These are phyloP conservation scores for Hydrocynus forskahlii DNA, from an alignment of 2,797 vertebrate species.

Conservation along the genomic window DNA sequence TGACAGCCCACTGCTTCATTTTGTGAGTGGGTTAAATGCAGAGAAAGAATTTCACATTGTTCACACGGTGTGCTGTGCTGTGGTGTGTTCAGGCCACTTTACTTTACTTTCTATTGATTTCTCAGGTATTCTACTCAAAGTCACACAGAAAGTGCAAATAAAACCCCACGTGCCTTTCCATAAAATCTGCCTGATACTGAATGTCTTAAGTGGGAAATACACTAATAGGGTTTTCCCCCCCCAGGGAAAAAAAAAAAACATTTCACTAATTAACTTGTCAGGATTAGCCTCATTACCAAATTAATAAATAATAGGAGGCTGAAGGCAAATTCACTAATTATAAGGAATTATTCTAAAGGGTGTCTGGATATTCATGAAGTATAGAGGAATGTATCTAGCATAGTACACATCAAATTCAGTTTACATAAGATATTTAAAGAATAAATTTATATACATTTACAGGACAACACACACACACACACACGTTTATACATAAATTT, in stretches of 20 bases:
- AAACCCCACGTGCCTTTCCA: not conserved
- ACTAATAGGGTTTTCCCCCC: not conserved
- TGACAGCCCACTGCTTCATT: no score
- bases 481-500: no score
- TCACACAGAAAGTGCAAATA: not conserved
- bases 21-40: no score
- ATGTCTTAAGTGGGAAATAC: not conserved
- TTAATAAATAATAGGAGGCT: not conserved
- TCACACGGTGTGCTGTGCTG: no score
- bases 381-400: no score
- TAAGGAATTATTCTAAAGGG: not conserved
- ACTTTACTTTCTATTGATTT: no score
- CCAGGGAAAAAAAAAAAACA: not conserved
- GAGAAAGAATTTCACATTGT: no score
- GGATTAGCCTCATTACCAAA: not conserved
- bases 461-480: no score
- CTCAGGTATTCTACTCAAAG: not conserved
- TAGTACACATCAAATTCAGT: not conserved
- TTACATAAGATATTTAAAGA: not conserved
- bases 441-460: no score
- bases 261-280: not conserved
- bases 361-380: not conserved
- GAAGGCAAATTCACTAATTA: not conserved
- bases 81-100: no score
- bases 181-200: not conserved